These are phyloP conservation scores for Spermophilus dauricus DNA, from an alignment of 2,113 vertebrate species.

Conservation along the genomic window DNA sequence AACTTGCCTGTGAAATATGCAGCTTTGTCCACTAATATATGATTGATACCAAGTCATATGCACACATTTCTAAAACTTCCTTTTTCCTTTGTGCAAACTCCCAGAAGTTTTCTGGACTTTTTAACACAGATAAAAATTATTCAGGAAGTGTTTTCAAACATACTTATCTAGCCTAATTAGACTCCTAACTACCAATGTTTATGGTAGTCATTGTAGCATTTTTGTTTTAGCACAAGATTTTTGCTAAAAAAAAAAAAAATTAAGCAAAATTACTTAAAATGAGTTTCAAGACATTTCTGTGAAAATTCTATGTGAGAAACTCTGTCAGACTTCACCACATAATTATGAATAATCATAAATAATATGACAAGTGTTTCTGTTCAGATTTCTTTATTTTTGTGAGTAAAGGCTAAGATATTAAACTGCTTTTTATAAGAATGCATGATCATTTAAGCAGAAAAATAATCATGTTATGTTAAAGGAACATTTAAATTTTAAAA, in stretches of 20 bases:
- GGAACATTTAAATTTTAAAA: slow-evolving; percentile 35
- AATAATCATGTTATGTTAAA: not conserved
- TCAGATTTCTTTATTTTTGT: not conserved
- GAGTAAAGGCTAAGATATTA: not conserved
- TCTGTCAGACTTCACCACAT: not conserved
- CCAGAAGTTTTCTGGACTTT: not conserved
- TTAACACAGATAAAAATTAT: not conserved
- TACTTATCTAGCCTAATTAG: not conserved
- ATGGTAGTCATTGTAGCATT: not conserved
- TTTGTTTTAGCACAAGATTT: not conserved
- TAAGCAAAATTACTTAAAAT: not conserved
- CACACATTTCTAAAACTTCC: not conserved
- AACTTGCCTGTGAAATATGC: not conserved
- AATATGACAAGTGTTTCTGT: not conserved
- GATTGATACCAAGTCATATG: not conserved
- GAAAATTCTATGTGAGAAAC: not conserved
- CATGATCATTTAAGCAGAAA: not conserved
- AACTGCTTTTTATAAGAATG: not conserved
- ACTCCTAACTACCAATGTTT: not conserved
- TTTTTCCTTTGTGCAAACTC: not conserved
- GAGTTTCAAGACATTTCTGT: not conserved
- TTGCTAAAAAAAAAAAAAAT: not conserved
- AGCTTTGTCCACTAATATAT: not conserved
- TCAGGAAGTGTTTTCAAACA: not conserved
- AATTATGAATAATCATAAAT: not conserved